Evolutionary conservation across 2,797 vertebrate genomes (phyloP).

Genomic region (Clarias pachynema): DNA sequence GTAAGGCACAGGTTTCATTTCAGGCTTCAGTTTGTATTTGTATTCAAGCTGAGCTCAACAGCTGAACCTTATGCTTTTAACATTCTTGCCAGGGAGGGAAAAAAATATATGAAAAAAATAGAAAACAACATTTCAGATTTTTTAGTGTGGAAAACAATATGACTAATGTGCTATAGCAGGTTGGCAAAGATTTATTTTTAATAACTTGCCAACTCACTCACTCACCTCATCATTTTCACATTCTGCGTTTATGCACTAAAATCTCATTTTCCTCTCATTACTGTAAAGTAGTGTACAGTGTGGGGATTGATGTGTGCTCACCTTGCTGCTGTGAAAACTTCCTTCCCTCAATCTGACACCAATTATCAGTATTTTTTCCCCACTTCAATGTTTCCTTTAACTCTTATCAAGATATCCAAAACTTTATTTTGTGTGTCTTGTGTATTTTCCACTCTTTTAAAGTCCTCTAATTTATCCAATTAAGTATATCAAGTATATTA

Average conservation of each 20-base stretch:
- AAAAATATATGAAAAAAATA: not conserved
- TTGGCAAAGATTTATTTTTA: not conserved
- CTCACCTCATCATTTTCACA: not conserved
- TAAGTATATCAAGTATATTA: not conserved
- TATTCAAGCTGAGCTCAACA: not conserved
- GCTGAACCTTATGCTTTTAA: not conserved
- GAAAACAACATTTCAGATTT: not conserved
- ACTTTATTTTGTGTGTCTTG: not conserved
- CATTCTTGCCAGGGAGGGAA: not conserved
- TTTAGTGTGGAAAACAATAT: not conserved
- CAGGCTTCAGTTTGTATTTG: not conserved
- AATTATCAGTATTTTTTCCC: not conserved
- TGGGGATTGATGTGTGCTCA: not conserved
- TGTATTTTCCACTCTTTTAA: not conserved
- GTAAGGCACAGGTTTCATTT: conserved; percentile 4
- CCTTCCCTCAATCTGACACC: not conserved
- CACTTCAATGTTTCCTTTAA: not conserved
- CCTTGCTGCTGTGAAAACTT: not conserved
- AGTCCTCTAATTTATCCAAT: not conserved
- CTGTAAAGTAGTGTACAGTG: not conserved
- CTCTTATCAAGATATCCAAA: not conserved
- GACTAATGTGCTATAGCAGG: conserved; percentile 3
- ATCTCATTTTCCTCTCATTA: not conserved
- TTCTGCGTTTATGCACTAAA: not conserved
- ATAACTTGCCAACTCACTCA: not conserved